These are phyloP conservation scores for Turdus rufiventris DNA, from an alignment of 2,113 vertebrate genomes.

Conservation along the genomic window DNA sequence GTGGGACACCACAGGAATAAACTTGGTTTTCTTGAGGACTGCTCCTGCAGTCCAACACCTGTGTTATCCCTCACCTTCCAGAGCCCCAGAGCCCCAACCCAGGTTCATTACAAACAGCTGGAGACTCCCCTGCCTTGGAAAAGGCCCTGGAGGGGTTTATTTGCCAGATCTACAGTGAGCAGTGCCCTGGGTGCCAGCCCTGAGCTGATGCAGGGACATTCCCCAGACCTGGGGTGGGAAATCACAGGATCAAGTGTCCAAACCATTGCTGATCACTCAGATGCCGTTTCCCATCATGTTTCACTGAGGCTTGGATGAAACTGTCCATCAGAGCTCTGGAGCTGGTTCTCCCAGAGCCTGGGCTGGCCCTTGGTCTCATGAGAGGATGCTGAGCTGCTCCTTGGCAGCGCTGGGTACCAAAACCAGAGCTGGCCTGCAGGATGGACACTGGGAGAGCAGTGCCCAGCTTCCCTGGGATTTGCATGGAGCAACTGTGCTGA, in stretches of 20 bases:
- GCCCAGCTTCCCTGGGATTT: background rate
- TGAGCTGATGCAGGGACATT: background rate
- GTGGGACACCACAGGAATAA: background rate
- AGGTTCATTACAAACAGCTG: background rate
- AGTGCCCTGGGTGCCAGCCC: background rate
- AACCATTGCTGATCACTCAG: background rate
- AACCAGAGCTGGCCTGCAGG: background rate
- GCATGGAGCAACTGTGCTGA: accelerated
- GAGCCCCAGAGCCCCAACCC: background rate
- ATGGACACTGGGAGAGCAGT: background rate
- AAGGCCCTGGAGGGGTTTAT: background rate
- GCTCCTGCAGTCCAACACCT: background rate
- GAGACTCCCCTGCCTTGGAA: background rate
- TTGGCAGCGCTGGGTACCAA: background rate
- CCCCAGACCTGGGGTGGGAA: background rate
- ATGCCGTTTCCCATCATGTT: background rate
- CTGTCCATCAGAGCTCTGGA: background rate
- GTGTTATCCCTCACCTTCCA: background rate
- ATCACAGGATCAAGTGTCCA: background rate
- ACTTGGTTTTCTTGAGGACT: accelerated
- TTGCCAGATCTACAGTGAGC: background rate
- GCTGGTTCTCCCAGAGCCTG: background rate
- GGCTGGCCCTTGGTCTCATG: background rate
- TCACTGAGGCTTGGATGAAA: accelerated
- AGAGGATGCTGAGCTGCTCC: background rate